phyloP scores from a whole-genome alignment of 2,797 vertebrate species.

The Enteromius mattozi region DNA sequence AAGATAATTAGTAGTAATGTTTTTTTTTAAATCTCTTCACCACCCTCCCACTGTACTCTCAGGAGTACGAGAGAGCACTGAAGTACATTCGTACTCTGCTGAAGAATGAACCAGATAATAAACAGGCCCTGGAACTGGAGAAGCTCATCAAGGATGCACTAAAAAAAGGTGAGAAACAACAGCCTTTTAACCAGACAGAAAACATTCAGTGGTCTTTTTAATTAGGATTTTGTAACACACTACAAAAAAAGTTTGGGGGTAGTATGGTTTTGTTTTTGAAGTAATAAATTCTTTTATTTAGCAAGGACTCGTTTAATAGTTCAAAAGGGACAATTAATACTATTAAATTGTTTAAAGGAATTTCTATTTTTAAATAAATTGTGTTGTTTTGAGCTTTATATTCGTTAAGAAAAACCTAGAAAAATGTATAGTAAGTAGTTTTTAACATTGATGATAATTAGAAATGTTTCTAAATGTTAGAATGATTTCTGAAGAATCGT shows the following conservation, averaged over 20 bases:
- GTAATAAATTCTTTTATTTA: not conserved
- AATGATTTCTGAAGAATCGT: not conserved
- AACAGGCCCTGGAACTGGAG: constrained; percentile 87
- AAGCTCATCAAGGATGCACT: constrained; percentile 88
- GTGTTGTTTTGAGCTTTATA: not conserved
- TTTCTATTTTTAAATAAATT: not conserved
- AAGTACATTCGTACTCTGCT: constrained; percentile 87
- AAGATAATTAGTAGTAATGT: no score
- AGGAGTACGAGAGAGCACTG: constrained; percentile 90
- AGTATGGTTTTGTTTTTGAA: not conserved
- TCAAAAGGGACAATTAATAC: not conserved
- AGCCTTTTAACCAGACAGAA: no score
- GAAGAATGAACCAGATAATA: constrained; percentile 88
- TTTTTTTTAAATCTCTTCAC: not conserved
- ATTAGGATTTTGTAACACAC: not conserved
- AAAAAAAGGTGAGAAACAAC: constrained; percentile 83
- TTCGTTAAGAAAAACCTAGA: not conserved
- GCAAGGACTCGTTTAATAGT: not conserved
- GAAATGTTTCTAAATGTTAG: not conserved
- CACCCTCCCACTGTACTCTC: not conserved
- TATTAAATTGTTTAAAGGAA: not conserved
- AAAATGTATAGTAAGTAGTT: not conserved
- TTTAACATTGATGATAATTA: not conserved
- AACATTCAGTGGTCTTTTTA: not conserved
- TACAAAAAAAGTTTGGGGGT: not conserved